A percentile compares a stretch with the other conserved stretches of the same genome.
phyloP scores from a whole-genome alignment of 2,888 invertebrate species.

The Glyphotaelius pellucidus region DNA sequence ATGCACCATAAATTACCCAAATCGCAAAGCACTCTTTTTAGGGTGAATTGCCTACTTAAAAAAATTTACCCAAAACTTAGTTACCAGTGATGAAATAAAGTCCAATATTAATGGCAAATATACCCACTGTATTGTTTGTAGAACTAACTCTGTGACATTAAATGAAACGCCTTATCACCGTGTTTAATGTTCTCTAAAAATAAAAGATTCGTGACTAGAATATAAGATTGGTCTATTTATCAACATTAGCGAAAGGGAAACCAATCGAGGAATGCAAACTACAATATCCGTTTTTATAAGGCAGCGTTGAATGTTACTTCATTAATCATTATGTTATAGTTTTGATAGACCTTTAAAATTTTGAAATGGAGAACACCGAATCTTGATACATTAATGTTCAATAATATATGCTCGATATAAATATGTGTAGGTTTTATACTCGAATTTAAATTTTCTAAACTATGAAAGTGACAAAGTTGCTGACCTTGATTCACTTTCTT shows the following conservation, averaged over 20 bases:
- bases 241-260: constrained; percentile 45
- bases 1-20: neutral
- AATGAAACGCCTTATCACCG: neutral
- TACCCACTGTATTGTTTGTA: neutral
- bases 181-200: constrained; percentile 13
- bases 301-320: neutral
- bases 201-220: constrained; percentile 42
- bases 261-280: constrained; percentile 38
- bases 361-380: neutral
- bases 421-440: neutral
- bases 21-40: too few relatives aligned
- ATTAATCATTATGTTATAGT: neutral
- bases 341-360: neutral
- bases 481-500: neutral
- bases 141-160: constrained; percentile 1
- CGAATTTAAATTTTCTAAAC: neutral
- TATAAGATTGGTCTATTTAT: neutral
- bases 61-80: neutral
- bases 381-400: neutral
- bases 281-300: constrained; percentile 7
- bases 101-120: neutral
- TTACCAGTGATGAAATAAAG: neutral
- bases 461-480: neutral
- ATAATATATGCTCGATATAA: neutral
- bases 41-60: too few relatives aligned